Conservation (phyloP, 1,140 invertebrate genomes). For the Achatina immaculata region DNA sequence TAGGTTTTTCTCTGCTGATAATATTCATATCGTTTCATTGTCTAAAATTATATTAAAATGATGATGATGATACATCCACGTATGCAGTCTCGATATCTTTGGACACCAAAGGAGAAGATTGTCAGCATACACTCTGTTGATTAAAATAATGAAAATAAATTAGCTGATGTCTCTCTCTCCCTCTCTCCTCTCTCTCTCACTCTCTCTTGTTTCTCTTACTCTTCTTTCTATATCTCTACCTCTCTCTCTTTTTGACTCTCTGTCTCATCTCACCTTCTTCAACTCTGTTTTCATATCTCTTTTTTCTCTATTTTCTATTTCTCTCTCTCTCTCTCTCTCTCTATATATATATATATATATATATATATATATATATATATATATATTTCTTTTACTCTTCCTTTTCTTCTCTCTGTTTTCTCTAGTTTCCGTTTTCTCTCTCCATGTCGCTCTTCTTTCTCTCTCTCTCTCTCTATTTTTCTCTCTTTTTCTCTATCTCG, state of each 20-base stretch:
- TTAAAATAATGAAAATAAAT: no score
- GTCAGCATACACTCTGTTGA: no score
- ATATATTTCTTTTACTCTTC: no score
- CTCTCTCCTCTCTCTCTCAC: background rate
- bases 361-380: background rate
- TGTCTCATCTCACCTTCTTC: background rate
- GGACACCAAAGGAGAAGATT: no score
- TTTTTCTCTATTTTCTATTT: background rate
- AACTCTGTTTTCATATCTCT: constrained; percentile 1
- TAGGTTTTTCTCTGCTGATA: no score
- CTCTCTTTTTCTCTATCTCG: background rate
- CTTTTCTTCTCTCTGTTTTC: background rate
- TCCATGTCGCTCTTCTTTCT: no score
- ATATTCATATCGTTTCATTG: no score
- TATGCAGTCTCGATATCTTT: no score
- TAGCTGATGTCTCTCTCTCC: background rate
- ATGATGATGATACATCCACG: no score
- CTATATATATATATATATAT: background rate
- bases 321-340: no score
- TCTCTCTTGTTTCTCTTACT: background rate
- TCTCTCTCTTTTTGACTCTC: constrained; percentile 4
- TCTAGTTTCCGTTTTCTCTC: background rate
- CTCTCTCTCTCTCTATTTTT: no score
- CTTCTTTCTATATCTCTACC: constrained; percentile 15
- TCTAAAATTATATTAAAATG: no score